Percentiles rank a stretch among this genome's conserved stretches.
These are phyloP conservation scores for Protodeltote pygarga DNA, from an alignment of 2,888 invertebrate species.

Conservation along the genomic window DNA sequence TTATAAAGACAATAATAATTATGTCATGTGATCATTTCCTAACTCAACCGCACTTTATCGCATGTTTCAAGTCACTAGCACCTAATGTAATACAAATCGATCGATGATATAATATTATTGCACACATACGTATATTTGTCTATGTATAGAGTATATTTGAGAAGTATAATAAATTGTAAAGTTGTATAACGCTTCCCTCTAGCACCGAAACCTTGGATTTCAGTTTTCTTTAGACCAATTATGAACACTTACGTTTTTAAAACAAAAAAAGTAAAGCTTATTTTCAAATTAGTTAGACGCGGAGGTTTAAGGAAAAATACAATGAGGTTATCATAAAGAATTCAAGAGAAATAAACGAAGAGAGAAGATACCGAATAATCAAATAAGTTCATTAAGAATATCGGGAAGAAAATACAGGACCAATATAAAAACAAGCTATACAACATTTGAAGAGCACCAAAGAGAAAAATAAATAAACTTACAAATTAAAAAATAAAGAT, in stretches of 20 bases:
- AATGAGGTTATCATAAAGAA: too few relatives aligned
- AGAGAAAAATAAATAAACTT: conserved; percentile 28
- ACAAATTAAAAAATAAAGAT: too few relatives aligned
- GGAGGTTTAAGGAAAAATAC: too few relatives aligned
- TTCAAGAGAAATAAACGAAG: too few relatives aligned
- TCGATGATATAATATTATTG: conserved; percentile 36
- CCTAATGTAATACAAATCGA: conserved; percentile 9
- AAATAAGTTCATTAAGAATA: too few relatives aligned
- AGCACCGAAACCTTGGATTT: conserved; percentile 77
- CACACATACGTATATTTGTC: conserved; percentile 46
- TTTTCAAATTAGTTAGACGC: conserved; percentile 15
- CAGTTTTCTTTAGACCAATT: conserved; percentile 75
- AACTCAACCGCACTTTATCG: too few relatives aligned
- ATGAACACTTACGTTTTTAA: conserved; percentile 79
- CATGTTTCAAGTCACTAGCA: neutral
- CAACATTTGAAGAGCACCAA: conserved; percentile 31
- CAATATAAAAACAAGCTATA: conserved; percentile 20
- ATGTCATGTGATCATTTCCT: too few relatives aligned
- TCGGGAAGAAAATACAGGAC: neutral
- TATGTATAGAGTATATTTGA: conserved; percentile 46
- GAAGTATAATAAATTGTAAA: conserved; percentile 52
- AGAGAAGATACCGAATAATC: too few relatives aligned
- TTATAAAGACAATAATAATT: too few relatives aligned
- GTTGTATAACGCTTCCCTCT: conserved; percentile 62
- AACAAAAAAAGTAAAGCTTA: conserved; percentile 30